A percentile compares a stretch with the other conserved stretches of the same genome.
phyloP scores from a whole-genome alignment of 2,888 invertebrate species.

The Neocrepidodera transversa region DNA sequence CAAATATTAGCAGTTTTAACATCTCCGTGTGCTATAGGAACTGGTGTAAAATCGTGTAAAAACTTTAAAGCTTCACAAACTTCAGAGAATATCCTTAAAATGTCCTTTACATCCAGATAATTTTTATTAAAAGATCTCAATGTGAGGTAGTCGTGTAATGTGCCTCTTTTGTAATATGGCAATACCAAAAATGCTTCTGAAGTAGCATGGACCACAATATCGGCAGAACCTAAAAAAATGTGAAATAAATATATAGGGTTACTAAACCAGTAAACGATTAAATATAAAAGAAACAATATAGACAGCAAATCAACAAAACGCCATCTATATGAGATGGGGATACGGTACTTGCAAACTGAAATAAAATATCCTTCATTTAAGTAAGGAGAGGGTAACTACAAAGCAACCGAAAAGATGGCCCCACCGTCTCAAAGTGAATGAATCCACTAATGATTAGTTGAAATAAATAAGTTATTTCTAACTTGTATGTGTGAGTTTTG shows the following conservation, averaged over 20 bases:
- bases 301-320: too few relatives aligned
- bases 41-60: conserved; percentile 76
- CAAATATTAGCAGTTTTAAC: conserved; percentile 87
- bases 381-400: too few relatives aligned
- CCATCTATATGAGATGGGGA: too few relatives aligned
- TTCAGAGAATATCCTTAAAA: conserved; percentile 73
- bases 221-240: conserved; percentile 61
- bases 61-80: conserved; percentile 78
- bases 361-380: too few relatives aligned
- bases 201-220: conserved; percentile 71
- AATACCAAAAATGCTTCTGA: conserved; percentile 77
- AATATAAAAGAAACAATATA: too few relatives aligned
- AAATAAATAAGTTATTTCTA: too few relatives aligned
- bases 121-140: conserved; percentile 66
- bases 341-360: too few relatives aligned
- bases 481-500: too few relatives aligned
- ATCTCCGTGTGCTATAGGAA: conserved; percentile 82
- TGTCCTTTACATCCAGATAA: conserved; percentile 69
- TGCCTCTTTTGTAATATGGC: conserved; percentile 81
- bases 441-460: too few relatives aligned
- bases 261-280: conserved; percentile 22
- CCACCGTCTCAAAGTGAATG: too few relatives aligned
- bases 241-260: conserved; percentile 3
- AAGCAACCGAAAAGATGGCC: too few relatives aligned
- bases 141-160: conserved; percentile 74